phyloP scores from a whole-genome alignment of 2,113 vertebrate genomes.

The Centropus bengalensis region DNA sequence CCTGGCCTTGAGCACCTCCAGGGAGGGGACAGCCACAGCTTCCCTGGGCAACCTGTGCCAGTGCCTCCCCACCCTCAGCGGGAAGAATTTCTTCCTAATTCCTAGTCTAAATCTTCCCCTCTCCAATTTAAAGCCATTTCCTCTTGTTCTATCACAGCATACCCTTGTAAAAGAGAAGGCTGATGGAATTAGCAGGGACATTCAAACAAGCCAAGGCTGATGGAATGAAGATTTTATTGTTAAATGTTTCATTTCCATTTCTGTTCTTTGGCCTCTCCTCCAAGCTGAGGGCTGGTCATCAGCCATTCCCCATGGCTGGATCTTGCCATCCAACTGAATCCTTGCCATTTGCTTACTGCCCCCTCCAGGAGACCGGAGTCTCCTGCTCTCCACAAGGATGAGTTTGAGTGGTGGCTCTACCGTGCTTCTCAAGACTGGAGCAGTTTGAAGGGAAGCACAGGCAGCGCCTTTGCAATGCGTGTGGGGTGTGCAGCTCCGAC shows the following conservation, averaged over 20 bases:
- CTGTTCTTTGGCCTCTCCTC: not conserved
- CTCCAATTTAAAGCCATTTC: too few species aligned
- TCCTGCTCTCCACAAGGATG: not conserved
- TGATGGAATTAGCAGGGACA: too few species aligned
- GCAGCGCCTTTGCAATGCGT: accelerated
- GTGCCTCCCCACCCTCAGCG: too few species aligned
- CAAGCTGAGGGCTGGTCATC: accelerated
- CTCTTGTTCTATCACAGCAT: too few species aligned
- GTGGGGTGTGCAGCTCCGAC: not conserved
- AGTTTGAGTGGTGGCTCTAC: not conserved
- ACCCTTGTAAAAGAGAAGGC: not conserved
- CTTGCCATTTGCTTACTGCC: not conserved
- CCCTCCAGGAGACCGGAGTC: accelerated
- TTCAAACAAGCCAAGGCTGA: not conserved
- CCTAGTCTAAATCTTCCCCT: too few species aligned
- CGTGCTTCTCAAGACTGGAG: not conserved
- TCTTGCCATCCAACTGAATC: not conserved
- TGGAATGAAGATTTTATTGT: not conserved
- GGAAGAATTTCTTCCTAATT: too few species aligned
- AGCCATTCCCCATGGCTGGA: not conserved
- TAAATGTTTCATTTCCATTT: not conserved
- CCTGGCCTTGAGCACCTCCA: too few species aligned
- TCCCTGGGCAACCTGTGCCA: too few species aligned
- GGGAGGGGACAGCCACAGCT: too few species aligned
- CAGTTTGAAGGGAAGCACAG: accelerated